Percentiles rank a stretch among this genome's conserved stretches.
phyloP scores from a whole-genome alignment of 2,888 invertebrate genomes.

The Erebia palarica region DNA sequence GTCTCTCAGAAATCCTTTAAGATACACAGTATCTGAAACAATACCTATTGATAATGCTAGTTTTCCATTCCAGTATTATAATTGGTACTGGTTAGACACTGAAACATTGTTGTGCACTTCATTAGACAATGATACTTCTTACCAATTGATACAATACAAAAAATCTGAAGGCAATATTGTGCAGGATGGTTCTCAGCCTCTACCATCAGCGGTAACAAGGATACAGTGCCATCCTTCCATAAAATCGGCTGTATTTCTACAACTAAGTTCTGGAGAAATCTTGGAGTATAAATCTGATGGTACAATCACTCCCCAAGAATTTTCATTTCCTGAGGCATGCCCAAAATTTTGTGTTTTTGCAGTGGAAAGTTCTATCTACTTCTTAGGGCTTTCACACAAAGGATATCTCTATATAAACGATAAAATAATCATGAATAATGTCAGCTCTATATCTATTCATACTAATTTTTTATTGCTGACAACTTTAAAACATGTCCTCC shows the following conservation, averaged over 20 bases:
- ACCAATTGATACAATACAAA: constrained; percentile 58
- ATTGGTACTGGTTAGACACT: constrained; percentile 81
- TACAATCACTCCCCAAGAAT: constrained; percentile 54
- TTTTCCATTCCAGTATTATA: constrained; percentile 71
- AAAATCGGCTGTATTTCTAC: constrained; percentile 52
- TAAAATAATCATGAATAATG: constrained; percentile 82
- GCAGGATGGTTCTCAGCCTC: constrained; percentile 46
- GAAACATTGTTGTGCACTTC: constrained; percentile 67
- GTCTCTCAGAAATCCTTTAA: constrained; percentile 60
- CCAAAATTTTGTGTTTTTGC: constrained; percentile 68
- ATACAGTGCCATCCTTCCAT: constrained; percentile 60
- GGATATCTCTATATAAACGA: constrained; percentile 82
- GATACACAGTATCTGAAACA: constrained; percentile 55
- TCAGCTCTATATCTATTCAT: constrained; percentile 86
- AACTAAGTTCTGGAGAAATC: constrained; percentile 65
- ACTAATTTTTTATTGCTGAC: constrained; percentile 88
- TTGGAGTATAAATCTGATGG: constrained; percentile 56
- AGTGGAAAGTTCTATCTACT: constrained; percentile 63
- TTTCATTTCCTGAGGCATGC: constrained; percentile 68
- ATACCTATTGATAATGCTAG: constrained; percentile 50
- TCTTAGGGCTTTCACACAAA: constrained; percentile 78
- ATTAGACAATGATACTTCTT: constrained; percentile 49
- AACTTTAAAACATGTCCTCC: constrained; percentile 84
- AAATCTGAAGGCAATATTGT: constrained; percentile 49
- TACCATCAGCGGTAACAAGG: constrained; percentile 59